These are phyloP conservation scores for Umimayanthus kanabou DNA, from an alignment of 92 coral and sea anemone genomes.

Conservation along the genomic window DNA sequence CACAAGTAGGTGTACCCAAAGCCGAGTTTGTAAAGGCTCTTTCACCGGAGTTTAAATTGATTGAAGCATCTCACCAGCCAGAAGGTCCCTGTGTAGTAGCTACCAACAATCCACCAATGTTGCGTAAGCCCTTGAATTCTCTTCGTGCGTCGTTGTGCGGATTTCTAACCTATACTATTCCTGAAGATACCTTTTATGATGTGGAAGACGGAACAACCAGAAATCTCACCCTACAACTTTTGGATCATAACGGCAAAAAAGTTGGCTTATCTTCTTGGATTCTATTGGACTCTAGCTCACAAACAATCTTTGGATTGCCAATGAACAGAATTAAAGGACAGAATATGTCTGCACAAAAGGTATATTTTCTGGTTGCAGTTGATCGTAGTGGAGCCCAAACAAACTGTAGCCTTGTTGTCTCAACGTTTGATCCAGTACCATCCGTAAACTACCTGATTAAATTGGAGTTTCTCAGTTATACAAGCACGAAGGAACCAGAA, in stretches of 20 bases:
- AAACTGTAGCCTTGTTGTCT: constrained; percentile 26
- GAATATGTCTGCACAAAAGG: not conserved
- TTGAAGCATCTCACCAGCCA: constrained; percentile 30
- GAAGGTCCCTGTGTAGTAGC: constrained; percentile 25
- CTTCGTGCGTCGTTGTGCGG: constrained; percentile 31
- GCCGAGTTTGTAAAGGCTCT: constrained; percentile 26
- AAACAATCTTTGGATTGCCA: constrained; percentile 48
- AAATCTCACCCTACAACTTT: constrained; percentile 33
- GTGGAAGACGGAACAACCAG: constrained; percentile 51
- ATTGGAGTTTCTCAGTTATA: constrained; percentile 24
- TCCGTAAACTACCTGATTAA: constrained; percentile 35
- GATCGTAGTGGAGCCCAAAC: constrained; percentile 36
- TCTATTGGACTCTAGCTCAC: constrained; percentile 31
- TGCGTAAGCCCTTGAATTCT: constrained; percentile 15
- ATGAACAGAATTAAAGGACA: not conserved
- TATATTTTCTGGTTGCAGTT: constrained; percentile 37
- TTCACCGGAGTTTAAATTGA: constrained; percentile 37
- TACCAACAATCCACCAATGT: constrained; percentile 41
- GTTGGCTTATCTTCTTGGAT: constrained; percentile 38
- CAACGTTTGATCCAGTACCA: constrained; percentile 31
- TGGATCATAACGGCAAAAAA: constrained; percentile 7
- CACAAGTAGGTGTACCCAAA: not conserved
- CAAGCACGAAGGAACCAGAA: constrained; percentile 6
- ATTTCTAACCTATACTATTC: constrained; percentile 25
- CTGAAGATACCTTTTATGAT: constrained; percentile 48